phyloP scores from a whole-genome alignment of 2,113 vertebrate species.

The Mohoua ochrocephala region DNA sequence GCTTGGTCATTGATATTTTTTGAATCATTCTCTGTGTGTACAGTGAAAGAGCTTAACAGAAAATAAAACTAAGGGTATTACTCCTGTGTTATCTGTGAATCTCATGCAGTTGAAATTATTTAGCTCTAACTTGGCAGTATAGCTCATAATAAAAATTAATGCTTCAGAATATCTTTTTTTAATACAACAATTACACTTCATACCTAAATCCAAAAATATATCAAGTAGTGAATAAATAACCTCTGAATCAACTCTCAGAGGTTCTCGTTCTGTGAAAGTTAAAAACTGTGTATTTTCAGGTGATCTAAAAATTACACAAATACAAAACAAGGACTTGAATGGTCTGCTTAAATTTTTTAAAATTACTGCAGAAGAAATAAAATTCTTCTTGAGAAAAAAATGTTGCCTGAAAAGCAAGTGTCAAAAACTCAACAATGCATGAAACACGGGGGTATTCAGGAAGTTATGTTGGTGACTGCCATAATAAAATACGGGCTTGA shows the following conservation, averaged over 20 bases:
- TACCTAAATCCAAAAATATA: background rate
- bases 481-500: background rate
- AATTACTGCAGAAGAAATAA: background rate
- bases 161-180: background rate
- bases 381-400: background rate
- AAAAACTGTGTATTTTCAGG: background rate
- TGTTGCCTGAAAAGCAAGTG: background rate
- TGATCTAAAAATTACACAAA: background rate
- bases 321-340: background rate
- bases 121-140: background rate
- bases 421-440: background rate
- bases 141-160: background rate
- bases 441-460: background rate
- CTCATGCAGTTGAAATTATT: background rate
- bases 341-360: background rate
- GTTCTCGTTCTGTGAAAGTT: background rate
- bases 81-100: background rate
- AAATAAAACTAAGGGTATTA: background rate
- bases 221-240: background rate
- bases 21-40: background rate
- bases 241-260: background rate
- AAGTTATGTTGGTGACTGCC: background rate
- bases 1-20: background rate
- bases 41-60: background rate
- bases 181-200: background rate